These are phyloP conservation scores for Metridium senile DNA, from an alignment of 92 coral and sea anemone species.

Conservation along the genomic window DNA sequence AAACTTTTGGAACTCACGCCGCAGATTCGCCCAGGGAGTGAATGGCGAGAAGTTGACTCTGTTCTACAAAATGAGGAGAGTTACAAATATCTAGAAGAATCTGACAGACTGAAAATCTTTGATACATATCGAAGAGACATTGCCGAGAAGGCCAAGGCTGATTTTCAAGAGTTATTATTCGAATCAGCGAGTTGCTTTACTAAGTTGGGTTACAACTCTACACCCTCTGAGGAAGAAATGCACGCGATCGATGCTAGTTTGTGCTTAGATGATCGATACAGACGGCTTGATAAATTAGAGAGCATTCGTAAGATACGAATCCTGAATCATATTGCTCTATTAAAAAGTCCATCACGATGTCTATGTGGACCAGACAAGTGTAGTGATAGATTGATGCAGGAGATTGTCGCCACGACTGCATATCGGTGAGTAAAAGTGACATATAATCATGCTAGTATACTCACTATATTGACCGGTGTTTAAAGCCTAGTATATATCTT, in stretches of 20 bases:
- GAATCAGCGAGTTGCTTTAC: conserved; percentile 96
- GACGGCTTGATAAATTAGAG: conserved; percentile 84
- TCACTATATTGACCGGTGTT: neutral
- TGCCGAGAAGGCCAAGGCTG: conserved; percentile 87
- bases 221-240: conserved; percentile 91
- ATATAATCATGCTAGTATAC: neutral
- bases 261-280: conserved; percentile 85
- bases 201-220: conserved; percentile 73
- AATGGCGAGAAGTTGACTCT: conserved; percentile 86
- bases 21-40: conserved; percentile 93
- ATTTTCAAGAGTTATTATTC: conserved; percentile 92
- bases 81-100: conserved; percentile 80
- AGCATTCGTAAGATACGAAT: conserved; percentile 80
- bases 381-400: conserved; percentile 95
- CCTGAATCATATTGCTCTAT: conserved; percentile 91
- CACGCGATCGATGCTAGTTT: conserved; percentile 77
- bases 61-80: conserved; percentile 92
- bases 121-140: conserved; percentile 87
- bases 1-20: conserved; percentile 93
- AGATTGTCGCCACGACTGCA: conserved; percentile 93
- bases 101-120: conserved; percentile 77
- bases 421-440: conserved; percentile 76
- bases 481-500: neutral
- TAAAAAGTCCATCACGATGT: conserved; percentile 92
- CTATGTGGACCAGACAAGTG: conserved; percentile 94